These are phyloP conservation scores for Dromococcyx pavoninus DNA, from an alignment of 2,797 vertebrate species.

Conservation along the genomic window DNA sequence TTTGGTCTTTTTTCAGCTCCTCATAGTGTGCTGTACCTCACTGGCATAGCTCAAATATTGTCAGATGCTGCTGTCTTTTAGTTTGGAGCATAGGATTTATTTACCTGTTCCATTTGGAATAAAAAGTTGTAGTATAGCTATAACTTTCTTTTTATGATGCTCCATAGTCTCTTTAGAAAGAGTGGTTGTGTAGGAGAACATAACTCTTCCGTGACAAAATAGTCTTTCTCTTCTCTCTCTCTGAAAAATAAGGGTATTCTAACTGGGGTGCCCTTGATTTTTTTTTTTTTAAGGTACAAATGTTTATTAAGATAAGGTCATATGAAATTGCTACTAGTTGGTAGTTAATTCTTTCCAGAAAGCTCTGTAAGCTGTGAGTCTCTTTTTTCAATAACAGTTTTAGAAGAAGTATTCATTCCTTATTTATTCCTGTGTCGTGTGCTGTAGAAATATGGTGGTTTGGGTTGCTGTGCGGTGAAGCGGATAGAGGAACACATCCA, in stretches of 20 bases:
- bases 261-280: neutral
- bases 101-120: neutral
- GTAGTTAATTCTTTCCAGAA: neutral
- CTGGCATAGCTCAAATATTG: neutral
- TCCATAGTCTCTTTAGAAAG: neutral
- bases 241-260: neutral
- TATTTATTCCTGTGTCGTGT: neutral
- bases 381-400: neutral
- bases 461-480: neutral
- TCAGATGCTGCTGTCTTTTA: neutral
- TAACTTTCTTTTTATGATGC: neutral
- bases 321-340: neutral
- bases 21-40: neutral
- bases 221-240: neutral
- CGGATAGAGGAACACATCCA: neutral
- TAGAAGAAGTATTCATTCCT: neutral
- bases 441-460: neutral
- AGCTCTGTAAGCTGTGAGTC: neutral
- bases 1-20: neutral
- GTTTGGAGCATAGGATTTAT: neutral
- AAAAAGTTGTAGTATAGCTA: neutral
- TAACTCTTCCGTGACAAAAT: neutral
- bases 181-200: neutral
- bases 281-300: neutral
- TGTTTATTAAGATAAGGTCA: neutral